A percentile compares a stretch with the other conserved stretches of the same genome.
These are phyloP conservation scores for Cynopterus sphinx DNA, from an alignment of 2,797 vertebrate genomes.

Conservation along the genomic window DNA sequence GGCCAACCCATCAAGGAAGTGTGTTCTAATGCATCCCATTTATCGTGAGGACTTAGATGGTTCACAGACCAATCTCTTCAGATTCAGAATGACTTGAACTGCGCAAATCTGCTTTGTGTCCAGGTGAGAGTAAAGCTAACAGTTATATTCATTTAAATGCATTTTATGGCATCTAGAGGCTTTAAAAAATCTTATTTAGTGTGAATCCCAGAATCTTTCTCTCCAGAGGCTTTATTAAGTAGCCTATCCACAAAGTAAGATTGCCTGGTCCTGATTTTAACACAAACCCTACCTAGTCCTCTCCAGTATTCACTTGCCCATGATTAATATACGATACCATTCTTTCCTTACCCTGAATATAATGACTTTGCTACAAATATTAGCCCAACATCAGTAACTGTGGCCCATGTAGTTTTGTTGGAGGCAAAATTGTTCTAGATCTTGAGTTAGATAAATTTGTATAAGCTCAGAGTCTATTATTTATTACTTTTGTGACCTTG, in stretches of 20 bases:
- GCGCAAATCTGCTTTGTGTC: conserved; percentile 3
- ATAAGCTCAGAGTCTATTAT: conserved; percentile 4
- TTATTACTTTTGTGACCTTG: conserved; percentile 13
- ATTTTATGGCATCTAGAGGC: conserved; percentile 1
- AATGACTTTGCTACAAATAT: conserved; percentile 37
- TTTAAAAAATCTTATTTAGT: conserved; percentile 37
- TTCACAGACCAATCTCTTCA: conserved; percentile 38
- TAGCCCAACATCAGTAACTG: background rate
- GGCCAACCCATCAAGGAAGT: conserved; percentile 1
- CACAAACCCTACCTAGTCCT: background rate
- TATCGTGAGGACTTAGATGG: conserved; percentile 23
- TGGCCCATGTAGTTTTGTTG: conserved; percentile 6
- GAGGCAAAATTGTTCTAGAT: background rate
- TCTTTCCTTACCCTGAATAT: background rate
- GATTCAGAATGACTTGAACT: conserved; percentile 35
- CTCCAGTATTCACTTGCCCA: background rate
- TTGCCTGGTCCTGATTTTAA: background rate
- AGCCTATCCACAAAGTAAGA: background rate
- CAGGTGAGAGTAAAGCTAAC: background rate
- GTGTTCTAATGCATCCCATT: background rate
- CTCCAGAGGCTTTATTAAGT: background rate
- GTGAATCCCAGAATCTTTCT: conserved; percentile 12
- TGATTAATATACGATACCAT: background rate
- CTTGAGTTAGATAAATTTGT: conserved; percentile 46
- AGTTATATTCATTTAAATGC: conserved; percentile 19